A percentile compares a stretch with the other conserved stretches of the same genome.
Conservation (phyloP, 2,113 vertebrate species). For the Choloepus hoffmanni region DNA sequence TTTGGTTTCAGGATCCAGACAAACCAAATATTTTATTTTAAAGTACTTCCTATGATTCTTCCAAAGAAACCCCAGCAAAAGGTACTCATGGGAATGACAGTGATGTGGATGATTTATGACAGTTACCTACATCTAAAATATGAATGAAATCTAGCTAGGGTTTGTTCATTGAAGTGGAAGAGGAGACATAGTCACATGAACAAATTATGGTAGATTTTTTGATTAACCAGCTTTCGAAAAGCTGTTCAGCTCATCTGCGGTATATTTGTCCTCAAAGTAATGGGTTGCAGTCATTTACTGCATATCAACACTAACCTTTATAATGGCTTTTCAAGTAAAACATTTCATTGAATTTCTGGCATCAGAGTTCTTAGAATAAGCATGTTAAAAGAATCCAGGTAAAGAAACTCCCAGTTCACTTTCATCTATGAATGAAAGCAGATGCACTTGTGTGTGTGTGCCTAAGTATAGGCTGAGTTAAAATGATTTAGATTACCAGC, state of each 20-base stretch:
- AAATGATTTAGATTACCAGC: not conserved
- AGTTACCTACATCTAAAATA: slow-evolving; percentile 72
- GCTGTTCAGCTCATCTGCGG: not conserved
- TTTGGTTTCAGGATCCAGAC: not conserved
- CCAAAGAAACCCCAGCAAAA: slow-evolving; percentile 11
- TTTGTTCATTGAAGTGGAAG: slow-evolving; percentile 75
- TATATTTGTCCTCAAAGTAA: not conserved
- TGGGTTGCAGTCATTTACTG: not conserved
- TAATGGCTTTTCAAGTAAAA: not conserved
- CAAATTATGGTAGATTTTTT: slow-evolving; percentile 60
- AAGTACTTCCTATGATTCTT: not conserved
- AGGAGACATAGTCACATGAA: not conserved
- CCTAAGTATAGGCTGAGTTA: not conserved
- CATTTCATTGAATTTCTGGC: slow-evolving; percentile 14
- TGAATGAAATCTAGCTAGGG: slow-evolving; percentile 69
- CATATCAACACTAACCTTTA: not conserved
- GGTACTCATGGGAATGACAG: not conserved
- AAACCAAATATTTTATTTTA: slow-evolving; percentile 34
- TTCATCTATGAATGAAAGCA: slow-evolving; percentile 20
- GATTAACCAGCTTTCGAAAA: slow-evolving; percentile 55
- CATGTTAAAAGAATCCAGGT: not conserved
- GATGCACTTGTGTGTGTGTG: not conserved
- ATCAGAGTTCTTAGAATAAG: not conserved
- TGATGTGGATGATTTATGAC: slow-evolving; percentile 71
- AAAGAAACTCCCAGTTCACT: not conserved